Base-by-base conservation (phyloP, 2,797 vertebrate species). In the Hydrocynus forskahlii region DNA sequence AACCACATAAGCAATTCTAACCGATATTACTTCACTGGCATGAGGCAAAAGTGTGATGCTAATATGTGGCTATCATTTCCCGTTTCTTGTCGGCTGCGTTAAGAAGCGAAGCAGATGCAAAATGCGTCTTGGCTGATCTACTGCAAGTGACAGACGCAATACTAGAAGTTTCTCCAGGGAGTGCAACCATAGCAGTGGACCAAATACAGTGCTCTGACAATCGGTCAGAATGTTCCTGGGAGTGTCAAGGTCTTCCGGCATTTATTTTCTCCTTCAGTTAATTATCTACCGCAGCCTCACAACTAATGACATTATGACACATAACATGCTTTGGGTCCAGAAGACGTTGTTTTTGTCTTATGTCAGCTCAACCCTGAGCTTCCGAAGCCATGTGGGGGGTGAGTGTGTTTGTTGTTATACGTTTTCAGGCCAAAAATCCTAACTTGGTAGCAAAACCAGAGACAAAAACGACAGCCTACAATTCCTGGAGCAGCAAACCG, bases 361-460 rank as follows among this genome's bases (percentile, higher is more conserved):
- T 8, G 7, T 43, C 64, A 67, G 25, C 64, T 16, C 64, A 67
- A 43, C 35, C 40, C 17, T 48, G 35, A 48, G 16, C 54, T 45
- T 69, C 9, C 19, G n/a, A 29, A 48, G 52, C 3, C 17, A 5
- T 78, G 66, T 54, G 45, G 68, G 76, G 64, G 68, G 45, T 78
- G 48, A 54, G 50, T 78, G 25, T 69, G 64, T 78, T 43, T 55
- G 76, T 78, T 16, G n/a, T 19, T 7, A 55, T 17, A 55, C 52
- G 19, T 17, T 55, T 55, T 19, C 17, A 55, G 52, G 52, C 52
- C 14, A 55, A 19, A 19, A 17, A 17, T 55, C 6, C 52, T 55
- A 17, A 17, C 52, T 55, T 17, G 17, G 17, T 55, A 55, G 17
- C 52, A 55, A 55, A 17, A 55, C 16, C 4, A 4, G 52, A 55